Evolutionary conservation across 2,888 invertebrate genomes (phyloP).

Genomic region (Augochlorella aurata): DNA sequence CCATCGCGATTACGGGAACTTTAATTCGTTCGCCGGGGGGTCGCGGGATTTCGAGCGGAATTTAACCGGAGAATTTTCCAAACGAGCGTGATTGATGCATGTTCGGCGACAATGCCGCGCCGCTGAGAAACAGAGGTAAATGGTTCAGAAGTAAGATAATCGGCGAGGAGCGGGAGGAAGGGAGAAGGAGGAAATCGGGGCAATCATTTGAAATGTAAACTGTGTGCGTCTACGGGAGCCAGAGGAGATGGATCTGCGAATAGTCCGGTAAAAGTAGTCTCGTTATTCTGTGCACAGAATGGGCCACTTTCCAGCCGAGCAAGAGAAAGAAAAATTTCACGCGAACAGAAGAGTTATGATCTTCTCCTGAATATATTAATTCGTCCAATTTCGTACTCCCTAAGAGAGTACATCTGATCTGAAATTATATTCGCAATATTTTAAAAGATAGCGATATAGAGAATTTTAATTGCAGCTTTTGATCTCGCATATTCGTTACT

Average conservation of each 20-base stretch:
- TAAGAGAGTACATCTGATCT: no score
- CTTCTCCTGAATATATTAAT: no score
- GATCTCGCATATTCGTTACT: no score
- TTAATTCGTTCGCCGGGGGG: background rate
- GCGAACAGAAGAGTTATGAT: no score
- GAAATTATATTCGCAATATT: no score
- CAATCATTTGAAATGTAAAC: constrained; percentile 1
- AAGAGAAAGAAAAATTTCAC: background rate
- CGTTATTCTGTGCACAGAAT: background rate
- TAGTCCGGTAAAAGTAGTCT: background rate
- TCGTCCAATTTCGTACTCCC: no score
- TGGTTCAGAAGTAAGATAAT: background rate
- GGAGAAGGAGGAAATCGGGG: background rate
- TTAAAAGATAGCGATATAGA: no score
- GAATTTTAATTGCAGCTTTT: no score
- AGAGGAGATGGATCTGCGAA: background rate
- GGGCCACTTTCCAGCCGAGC: background rate
- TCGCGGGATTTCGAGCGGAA: background rate
- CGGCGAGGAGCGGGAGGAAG: background rate
- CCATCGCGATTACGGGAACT: background rate
- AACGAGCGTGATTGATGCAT: background rate
- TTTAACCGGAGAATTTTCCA: constrained; percentile 7
- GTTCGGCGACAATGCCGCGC: background rate
- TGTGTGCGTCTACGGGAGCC: background rate
- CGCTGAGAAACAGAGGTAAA: background rate